Conservation (phyloP, 2,888 invertebrate species). For the Drosophila nigricruria region DNA sequence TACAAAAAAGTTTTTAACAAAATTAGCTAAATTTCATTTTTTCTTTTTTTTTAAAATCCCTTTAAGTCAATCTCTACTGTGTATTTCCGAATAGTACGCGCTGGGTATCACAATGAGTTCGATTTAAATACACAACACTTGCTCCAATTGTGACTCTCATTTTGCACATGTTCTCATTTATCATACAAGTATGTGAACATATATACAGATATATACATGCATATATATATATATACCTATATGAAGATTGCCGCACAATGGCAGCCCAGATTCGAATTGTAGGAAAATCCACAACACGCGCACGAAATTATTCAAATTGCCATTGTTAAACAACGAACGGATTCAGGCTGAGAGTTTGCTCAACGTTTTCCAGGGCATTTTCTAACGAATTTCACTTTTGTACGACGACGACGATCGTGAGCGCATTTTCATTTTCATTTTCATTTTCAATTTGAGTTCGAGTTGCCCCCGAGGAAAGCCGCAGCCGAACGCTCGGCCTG, state of each 20-base stretch:
- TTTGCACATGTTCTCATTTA: constrained; percentile 62
- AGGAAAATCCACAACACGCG: constrained; percentile 60
- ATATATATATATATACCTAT: background rate
- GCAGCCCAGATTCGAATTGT: constrained; percentile 54
- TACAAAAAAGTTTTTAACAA: no score
- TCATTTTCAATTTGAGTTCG: constrained; percentile 49
- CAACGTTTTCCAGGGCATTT: constrained; percentile 39
- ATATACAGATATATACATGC: background rate
- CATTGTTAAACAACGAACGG: constrained; percentile 62
- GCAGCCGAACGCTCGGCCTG: constrained; percentile 71
- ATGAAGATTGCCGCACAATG: constrained; percentile 58
- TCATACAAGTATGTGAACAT: constrained; percentile 19
- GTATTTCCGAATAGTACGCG: constrained; percentile 25
- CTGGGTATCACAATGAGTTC: constrained; percentile 44
- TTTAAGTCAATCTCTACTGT: constrained; percentile 15
- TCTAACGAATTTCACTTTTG: constrained; percentile 75
- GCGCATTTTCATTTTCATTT: constrained; percentile 59
- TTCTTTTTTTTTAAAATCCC: background rate
- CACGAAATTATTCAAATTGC: constrained; percentile 79
- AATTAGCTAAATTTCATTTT: no score
- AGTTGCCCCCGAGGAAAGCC: constrained; percentile 46
- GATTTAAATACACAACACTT: constrained; percentile 21
- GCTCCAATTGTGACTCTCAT: constrained; percentile 17
- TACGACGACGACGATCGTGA: constrained; percentile 53
- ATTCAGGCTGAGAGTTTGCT: constrained; percentile 47